A percentile compares a stretch with the other conserved stretches of the same genome.
phyloP scores from a whole-genome alignment of 2,113 vertebrate genomes.

The Ranitomeya variabilis region DNA sequence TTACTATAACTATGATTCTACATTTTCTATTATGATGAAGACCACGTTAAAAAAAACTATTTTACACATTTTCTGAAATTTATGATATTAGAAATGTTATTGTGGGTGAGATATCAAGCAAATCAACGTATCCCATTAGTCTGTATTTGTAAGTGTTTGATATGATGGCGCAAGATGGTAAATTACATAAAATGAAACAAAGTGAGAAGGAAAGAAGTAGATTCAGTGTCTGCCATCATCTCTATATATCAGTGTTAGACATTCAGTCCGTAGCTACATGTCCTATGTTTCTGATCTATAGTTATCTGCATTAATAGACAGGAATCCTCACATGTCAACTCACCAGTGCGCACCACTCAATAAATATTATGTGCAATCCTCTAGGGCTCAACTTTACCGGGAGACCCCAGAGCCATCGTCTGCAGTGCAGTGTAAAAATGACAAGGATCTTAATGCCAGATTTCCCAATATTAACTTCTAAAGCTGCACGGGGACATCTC shows the following conservation, averaged over 20 bases:
- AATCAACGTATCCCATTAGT: not conserved
- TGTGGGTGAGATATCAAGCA: not conserved
- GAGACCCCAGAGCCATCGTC: constrained; percentile 30
- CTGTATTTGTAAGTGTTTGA: not conserved
- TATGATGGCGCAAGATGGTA: not conserved
- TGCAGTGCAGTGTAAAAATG: constrained; percentile 1
- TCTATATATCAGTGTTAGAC: constrained; percentile 15
- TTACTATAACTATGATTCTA: no score
- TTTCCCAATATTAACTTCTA: constrained; percentile 55
- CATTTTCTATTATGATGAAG: no score
- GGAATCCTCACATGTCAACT: constrained; percentile 22
- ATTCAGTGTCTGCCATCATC: constrained; percentile 13
- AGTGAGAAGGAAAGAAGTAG: not conserved
- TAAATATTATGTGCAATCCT: constrained; percentile 37
- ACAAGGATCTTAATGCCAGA: constrained; percentile 30
- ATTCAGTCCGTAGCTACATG: not conserved
- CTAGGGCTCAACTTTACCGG: not conserved
- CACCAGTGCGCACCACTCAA: constrained; percentile 40
- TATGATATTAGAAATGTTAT: not conserved
- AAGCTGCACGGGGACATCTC: constrained; percentile 61
- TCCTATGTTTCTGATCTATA: constrained; percentile 13
- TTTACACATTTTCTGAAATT: not conserved
- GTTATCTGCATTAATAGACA: constrained; percentile 24
- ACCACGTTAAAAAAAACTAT: not conserved
- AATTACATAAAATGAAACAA: not conserved